Base-by-base conservation (phyloP, 2,797 vertebrate genomes). In the Falco peregrinus region DNA sequence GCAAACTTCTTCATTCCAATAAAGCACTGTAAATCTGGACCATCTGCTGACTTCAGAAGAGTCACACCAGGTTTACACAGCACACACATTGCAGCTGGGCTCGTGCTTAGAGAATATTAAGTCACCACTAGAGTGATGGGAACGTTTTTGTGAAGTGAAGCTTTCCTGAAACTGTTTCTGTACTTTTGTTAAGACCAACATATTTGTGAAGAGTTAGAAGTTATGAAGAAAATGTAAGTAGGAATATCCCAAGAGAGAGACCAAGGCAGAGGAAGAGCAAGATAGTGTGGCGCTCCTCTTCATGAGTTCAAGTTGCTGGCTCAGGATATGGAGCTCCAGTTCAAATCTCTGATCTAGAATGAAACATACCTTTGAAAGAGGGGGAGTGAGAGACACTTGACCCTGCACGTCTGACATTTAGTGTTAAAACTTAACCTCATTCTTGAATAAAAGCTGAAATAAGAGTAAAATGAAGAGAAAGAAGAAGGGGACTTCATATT, bases 11-110 rank as follows among this genome's bases (percentile, higher is more conserved):
- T 94, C 19, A n/a, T 87, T 85, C 78, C 88, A 93, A 89, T 76
- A 92, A 92, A 91, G 54, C 15, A 4, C 78, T 86, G 71, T 61
- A 87, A 87, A 89, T 87, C 75, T 88, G 90, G 84, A 89, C 89
- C 84, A 90, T 96, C 89, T 96, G 94, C 94, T 96, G 94, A 95
- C 78, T 80, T 85, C 90, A 93, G 95, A 94, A 96, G 74, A 77
- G 65, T 65, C 63, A 86, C 31, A 75, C 86, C 78, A 68, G 88
- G 57, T 95, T 95, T 94, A 28, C 92, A 94, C 90, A 93, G 83
- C 63, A 60, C 71, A 48, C 39, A 31, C n/a, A 20, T 22, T 87
- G 71, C 86, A 95, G 91, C 91, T 95, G 89, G 83, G 11, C 59
- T 93, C 10, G 1, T 60, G 9, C 13, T 81, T 57, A 80, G 29